Evolutionary conservation across 2,888 invertebrate species (phyloP).

Genomic region (Idaea straminata): DNA sequence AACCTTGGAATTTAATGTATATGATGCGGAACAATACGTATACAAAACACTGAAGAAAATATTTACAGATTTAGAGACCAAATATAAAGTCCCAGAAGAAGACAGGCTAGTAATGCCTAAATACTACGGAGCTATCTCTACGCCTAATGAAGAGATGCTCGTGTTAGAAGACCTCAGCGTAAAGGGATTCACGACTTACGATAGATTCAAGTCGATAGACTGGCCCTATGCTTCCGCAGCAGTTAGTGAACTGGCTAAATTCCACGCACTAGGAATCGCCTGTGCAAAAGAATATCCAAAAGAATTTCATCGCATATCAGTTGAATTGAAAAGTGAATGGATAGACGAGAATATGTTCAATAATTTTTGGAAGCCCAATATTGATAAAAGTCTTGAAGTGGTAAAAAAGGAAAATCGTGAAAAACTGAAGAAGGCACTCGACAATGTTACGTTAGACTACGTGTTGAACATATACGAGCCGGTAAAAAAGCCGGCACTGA

Average conservation of each 20-base stretch:
- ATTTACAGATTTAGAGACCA: constrained; percentile 35
- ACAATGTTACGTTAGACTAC: background rate
- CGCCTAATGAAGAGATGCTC: constrained; percentile 38
- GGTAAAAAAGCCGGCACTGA: background rate
- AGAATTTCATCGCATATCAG: constrained; percentile 21
- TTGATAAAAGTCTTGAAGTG: constrained; percentile 15
- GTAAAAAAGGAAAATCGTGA: constrained; percentile 15
- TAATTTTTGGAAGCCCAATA: background rate
- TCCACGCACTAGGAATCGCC: constrained; percentile 56
- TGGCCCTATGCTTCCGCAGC: constrained; percentile 41
- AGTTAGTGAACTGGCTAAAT: constrained; percentile 42
- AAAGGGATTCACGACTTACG: constrained; percentile 36
- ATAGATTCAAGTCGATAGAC: constrained; percentile 39
- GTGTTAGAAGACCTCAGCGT: constrained; percentile 46
- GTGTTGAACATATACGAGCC: background rate
- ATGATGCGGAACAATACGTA: constrained; percentile 1
- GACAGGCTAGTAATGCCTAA: constrained; percentile 37
- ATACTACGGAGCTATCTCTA: constrained; percentile 35
- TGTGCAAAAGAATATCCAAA: constrained; percentile 46
- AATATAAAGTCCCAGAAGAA: constrained; percentile 33
- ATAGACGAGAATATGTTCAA: constrained; percentile 12
- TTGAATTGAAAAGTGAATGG: constrained; percentile 6
- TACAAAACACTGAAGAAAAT: constrained; percentile 13
- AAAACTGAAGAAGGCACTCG: background rate
- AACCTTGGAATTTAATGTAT: background rate